These are phyloP conservation scores for Serilophus lunatus DNA, from an alignment of 2,113 vertebrate genomes.

Conservation along the genomic window DNA sequence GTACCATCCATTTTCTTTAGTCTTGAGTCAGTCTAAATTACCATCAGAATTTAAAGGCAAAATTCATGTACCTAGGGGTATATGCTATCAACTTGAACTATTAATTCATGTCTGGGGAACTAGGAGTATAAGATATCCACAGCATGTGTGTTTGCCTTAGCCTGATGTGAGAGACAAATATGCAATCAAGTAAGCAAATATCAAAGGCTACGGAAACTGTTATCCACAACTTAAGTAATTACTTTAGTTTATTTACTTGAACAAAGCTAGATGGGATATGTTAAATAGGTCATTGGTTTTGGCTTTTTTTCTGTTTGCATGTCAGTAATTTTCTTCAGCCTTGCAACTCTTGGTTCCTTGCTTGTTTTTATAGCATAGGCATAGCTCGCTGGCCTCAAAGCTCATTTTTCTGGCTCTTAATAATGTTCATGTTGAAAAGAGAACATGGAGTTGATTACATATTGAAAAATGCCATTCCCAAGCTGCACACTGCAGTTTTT, in stretches of 20 bases:
- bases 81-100: not conserved
- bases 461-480: not conserved
- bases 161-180: not conserved
- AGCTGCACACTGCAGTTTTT: not conserved
- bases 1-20: not conserved
- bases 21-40: not conserved
- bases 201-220: not conserved
- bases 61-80: not conserved
- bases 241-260: not conserved
- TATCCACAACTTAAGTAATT: not conserved
- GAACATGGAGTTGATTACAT: not conserved
- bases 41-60: not conserved
- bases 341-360: not conserved
- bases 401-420: not conserved
- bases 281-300: not conserved
- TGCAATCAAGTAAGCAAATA: constrained; percentile 26
- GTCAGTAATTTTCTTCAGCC: not conserved
- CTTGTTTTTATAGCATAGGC: not conserved
- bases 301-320: not conserved
- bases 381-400: not conserved
- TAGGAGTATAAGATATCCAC: not conserved
- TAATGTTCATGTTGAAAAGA: not conserved
- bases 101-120: not conserved
- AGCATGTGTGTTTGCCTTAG: not conserved
- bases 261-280: not conserved